Conservation (phyloP, 2,888 invertebrate species). For the Ophioninae sp. region DNA sequence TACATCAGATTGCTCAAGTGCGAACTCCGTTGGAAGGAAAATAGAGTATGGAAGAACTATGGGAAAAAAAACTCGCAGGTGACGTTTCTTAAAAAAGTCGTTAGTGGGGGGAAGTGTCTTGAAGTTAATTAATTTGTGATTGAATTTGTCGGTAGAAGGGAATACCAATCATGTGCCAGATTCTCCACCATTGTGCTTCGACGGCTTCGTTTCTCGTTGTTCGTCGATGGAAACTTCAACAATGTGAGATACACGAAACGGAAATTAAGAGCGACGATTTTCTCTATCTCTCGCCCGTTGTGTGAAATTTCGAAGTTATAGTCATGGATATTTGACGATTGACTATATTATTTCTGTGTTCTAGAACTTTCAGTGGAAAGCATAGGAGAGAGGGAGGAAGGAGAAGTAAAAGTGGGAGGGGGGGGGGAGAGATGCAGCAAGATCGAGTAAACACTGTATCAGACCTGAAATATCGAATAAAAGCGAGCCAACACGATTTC, state of each 20-base stretch:
- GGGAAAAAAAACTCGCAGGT: neutral
- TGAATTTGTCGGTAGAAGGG: neutral
- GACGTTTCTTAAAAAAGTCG: neutral
- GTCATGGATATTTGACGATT: conserved; percentile 28
- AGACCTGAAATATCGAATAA: no score
- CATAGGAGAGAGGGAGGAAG: conserved; percentile 12
- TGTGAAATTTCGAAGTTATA: conserved; percentile 44
- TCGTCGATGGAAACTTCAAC: conserved; percentile 34
- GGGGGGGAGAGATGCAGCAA: neutral
- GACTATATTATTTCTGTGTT: conserved; percentile 36
- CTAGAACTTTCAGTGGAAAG: conserved; percentile 35
- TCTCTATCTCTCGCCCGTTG: conserved; percentile 9
- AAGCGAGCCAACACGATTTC: no score
- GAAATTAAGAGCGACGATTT: conserved; percentile 50
- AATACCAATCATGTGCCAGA: conserved; percentile 18
- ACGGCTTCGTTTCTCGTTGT: conserved; percentile 51
- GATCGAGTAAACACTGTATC: neutral
- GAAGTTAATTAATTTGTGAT: neutral
- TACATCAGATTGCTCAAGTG: neutral
- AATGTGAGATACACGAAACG: conserved; percentile 21
- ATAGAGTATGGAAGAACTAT: neutral
- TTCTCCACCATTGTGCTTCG: conserved; percentile 37
- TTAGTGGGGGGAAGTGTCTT: neutral
- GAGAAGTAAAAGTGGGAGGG: conserved; percentile 6
- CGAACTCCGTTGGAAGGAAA: neutral